Percentiles rank a stretch among this genome's conserved stretches.
These are phyloP conservation scores for Phrynocephalus vlangalii DNA, from an alignment of 2,797 vertebrate genomes.

Conservation along the genomic window DNA sequence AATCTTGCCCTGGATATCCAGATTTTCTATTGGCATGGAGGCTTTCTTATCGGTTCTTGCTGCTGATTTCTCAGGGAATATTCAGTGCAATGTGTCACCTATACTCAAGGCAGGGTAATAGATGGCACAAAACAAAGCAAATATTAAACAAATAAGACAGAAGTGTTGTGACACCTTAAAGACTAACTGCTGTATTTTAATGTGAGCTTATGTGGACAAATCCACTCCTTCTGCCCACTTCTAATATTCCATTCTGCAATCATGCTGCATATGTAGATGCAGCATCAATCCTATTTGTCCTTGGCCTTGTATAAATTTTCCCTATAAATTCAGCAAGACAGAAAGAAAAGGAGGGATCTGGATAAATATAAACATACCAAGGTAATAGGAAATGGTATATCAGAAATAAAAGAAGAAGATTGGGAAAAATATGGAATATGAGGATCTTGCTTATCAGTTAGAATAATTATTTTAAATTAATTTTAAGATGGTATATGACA, in stretches of 20 bases:
- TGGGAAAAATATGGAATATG: too few relatives aligned
- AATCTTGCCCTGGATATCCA: background rate
- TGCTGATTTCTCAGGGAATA: background rate
- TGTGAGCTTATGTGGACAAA: too few relatives aligned
- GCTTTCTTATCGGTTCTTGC: background rate
- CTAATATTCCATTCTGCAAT: too few relatives aligned
- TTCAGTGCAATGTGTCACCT: background rate
- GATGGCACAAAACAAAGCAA: background rate
- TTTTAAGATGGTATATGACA: too few relatives aligned
- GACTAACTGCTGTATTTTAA: too few relatives aligned
- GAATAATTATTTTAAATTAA: too few relatives aligned
- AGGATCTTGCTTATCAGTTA: too few relatives aligned
- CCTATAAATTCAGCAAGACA: background rate
- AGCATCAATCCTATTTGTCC: background rate
- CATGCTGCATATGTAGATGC: background rate
- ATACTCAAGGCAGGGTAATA: background rate
- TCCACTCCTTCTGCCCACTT: too few relatives aligned
- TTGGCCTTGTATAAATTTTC: too few relatives aligned
- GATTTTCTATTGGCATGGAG: background rate
- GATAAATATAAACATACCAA: background rate
- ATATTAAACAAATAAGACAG: too few relatives aligned
- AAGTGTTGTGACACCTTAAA: too few relatives aligned
- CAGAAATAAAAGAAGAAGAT: too few relatives aligned
- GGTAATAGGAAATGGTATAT: accelerated
- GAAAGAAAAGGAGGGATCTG: background rate